These are phyloP conservation scores for Dasyprocta punctata DNA, from an alignment of 2,113 vertebrate species.

Conservation along the genomic window DNA sequence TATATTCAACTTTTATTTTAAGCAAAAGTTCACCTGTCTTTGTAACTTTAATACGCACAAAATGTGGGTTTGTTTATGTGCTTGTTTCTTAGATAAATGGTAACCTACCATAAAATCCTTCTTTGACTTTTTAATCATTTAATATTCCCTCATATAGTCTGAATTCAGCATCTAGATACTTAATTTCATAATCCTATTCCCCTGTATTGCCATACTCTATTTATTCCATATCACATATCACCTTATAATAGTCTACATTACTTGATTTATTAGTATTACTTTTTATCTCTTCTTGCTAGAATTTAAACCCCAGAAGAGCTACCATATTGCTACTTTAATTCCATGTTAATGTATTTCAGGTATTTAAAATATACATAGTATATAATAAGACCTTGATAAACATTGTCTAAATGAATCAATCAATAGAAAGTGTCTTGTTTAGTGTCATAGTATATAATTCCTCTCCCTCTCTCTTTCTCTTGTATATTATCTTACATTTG, in stretches of 20 bases:
- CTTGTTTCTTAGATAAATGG: not conserved
- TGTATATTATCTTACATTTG: not conserved
- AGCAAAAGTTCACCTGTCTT: not conserved
- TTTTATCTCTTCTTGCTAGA: not conserved
- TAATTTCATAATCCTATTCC: not conserved
- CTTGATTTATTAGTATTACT: not conserved
- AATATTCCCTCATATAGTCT: not conserved
- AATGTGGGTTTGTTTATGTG: not conserved
- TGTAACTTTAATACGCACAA: not conserved
- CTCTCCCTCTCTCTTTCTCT: not conserved
- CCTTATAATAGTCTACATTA: not conserved
- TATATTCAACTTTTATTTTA: not conserved
- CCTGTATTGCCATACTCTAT: not conserved
- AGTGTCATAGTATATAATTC: not conserved
- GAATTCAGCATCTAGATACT: not conserved
- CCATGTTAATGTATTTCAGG: not conserved
- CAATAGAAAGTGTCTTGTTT: not conserved
- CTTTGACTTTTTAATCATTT: not conserved
- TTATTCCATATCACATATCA: not conserved
- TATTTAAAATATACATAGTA: not conserved
- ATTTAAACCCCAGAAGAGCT: not conserved
- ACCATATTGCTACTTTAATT: not conserved
- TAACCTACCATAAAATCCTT: not conserved
- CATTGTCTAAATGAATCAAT: slow-evolving; percentile 15
- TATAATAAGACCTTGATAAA: not conserved